Evolutionary conservation across 2,888 invertebrate genomes (phyloP).

Genomic region (Dicroscelio sp.): DNA sequence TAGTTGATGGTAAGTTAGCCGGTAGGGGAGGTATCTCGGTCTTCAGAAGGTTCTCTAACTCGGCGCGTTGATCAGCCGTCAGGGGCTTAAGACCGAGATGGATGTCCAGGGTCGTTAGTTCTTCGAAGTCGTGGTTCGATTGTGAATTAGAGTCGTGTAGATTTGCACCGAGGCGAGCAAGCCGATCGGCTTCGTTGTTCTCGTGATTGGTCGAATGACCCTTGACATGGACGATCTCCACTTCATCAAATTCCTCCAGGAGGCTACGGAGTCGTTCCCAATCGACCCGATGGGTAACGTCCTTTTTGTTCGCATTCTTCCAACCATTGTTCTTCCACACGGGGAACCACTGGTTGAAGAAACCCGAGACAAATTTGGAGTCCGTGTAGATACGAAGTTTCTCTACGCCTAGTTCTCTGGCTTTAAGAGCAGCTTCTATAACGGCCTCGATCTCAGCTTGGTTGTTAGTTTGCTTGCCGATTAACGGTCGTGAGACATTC

Average conservation of each 20-base stretch:
- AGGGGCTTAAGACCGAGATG: not conserved
- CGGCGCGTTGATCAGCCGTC: not conserved
- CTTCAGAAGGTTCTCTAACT: not conserved
- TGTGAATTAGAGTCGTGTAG: too few species aligned
- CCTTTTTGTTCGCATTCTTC: not conserved
- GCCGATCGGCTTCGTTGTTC: not conserved
- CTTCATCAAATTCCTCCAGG: not conserved
- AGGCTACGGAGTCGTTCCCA: not conserved
- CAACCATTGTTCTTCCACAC: not conserved
- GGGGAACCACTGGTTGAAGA: not conserved
- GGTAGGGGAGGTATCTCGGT: not conserved
- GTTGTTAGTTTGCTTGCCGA: conserved; percentile 12
- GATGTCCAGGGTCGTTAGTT: not conserved
- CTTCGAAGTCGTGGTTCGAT: not conserved
- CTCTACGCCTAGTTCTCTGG: not conserved
- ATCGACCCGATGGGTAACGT: not conserved
- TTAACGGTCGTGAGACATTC: not conserved
- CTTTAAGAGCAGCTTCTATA: not conserved
- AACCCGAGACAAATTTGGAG: not conserved
- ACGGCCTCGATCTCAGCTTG: conserved; percentile 29
- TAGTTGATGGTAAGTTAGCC: not conserved
- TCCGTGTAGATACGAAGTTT: not conserved
- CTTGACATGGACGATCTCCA: not conserved
- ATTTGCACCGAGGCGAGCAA: not conserved
- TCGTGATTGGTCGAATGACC: not conserved